phyloP scores from a whole-genome alignment of 2,113 vertebrate species.

The Reinhardtius hippoglossoides region DNA sequence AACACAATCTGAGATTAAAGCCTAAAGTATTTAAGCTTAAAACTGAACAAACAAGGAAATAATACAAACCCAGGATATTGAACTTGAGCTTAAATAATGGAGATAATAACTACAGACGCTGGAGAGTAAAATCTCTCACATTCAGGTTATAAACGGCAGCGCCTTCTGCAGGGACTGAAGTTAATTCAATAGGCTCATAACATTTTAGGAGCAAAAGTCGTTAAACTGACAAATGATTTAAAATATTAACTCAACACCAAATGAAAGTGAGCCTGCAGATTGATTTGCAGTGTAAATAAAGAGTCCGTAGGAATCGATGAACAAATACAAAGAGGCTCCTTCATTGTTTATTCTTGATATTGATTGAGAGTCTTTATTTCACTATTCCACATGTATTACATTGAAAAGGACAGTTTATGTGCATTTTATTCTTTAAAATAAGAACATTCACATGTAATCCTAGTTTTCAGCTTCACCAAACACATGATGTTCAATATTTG shows the following conservation, averaged over 20 bases:
- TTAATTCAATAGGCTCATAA: not conserved
- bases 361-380: too few relatives aligned
- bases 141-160: not conserved
- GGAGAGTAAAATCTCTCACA: not conserved
- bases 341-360: too few relatives aligned
- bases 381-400: too few relatives aligned
- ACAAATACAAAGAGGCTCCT: not conserved
- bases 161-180: too few relatives aligned
- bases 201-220: not conserved
- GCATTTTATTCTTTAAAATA: too few relatives aligned
- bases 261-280: not conserved
- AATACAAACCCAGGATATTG: not conserved
- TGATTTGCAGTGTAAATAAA: too few relatives aligned
- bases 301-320: not conserved
- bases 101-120: not conserved
- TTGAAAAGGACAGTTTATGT: too few relatives aligned
- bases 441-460: too few relatives aligned
- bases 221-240: not conserved
- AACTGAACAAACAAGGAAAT: constrained; percentile 4
- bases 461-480: too few relatives aligned
- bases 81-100: not conserved
- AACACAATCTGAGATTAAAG: not conserved
- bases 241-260: not conserved
- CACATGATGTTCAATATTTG: too few relatives aligned
- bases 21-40: not conserved